These are phyloP conservation scores for Tretioscincus oriximinensis DNA, from an alignment of 2,113 vertebrate genomes.

Conservation along the genomic window DNA sequence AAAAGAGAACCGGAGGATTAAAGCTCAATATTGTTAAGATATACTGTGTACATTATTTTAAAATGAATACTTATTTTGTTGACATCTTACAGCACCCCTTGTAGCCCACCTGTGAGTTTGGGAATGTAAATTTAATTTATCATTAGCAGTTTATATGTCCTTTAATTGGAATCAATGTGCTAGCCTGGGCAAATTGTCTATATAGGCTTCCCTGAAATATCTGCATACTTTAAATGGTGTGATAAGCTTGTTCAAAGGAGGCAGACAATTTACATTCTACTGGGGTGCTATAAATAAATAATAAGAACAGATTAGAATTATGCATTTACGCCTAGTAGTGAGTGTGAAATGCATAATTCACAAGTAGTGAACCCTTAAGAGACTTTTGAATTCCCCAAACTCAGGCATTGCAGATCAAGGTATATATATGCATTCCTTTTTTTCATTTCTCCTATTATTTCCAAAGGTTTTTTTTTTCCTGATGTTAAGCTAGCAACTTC, in stretches of 20 bases:
- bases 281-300: constrained; percentile 63
- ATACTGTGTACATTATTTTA: constrained; percentile 52
- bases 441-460: neutral
- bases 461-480: neutral
- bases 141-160: constrained; percentile 54
- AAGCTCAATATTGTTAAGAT: neutral
- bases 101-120: constrained; percentile 31
- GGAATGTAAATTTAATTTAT: constrained; percentile 51
- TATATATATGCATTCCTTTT: constrained; percentile 27
- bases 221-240: constrained; percentile 47
- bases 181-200: constrained; percentile 48
- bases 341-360: constrained; percentile 66
- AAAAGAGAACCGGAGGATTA: neutral
- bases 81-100: constrained; percentile 28
- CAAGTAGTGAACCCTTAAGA: constrained; percentile 58
- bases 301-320: constrained; percentile 73
- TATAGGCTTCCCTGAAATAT: constrained; percentile 45
- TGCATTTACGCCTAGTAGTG: constrained; percentile 60
- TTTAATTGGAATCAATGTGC: constrained; percentile 57
- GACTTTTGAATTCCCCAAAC: constrained; percentile 29
- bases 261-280: constrained; percentile 62
- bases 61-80: constrained; percentile 57
- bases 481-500: constrained; percentile 12
- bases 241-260: constrained; percentile 56
- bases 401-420: constrained; percentile 7